These are phyloP conservation scores for Lycodopsis pacificus DNA, from an alignment of 2,797 vertebrate genomes.

Conservation along the genomic window DNA sequence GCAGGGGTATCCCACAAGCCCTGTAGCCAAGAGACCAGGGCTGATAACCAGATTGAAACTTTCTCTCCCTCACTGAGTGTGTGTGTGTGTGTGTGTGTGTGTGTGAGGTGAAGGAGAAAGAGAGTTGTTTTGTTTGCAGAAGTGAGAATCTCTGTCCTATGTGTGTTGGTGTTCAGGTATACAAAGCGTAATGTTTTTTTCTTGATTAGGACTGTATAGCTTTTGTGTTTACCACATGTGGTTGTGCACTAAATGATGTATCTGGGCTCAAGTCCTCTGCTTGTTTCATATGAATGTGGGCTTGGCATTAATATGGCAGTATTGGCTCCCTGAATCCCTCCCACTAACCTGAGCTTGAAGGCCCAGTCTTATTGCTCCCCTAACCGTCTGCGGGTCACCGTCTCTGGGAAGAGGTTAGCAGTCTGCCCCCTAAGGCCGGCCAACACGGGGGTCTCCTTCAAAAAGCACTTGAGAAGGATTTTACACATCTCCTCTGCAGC, in stretches of 20 bases:
- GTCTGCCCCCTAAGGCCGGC: constrained; percentile 67
- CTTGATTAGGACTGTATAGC: not conserved
- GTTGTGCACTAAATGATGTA: constrained; percentile 1
- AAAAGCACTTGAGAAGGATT: constrained; percentile 28
- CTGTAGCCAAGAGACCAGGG: constrained; percentile 79
- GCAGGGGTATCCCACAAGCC: constrained; percentile 84
- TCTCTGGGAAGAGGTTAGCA: constrained; percentile 61
- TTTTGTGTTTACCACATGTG: constrained; percentile 12
- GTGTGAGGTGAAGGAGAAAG: constrained; percentile 27
- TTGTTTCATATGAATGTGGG: constrained; percentile 34
- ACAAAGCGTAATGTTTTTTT: not conserved
- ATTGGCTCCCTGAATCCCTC: constrained; percentile 53
- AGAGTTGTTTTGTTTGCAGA: constrained; percentile 8
- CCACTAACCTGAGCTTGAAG: constrained; percentile 61
- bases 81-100: not conserved
- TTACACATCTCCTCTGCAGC: constrained; percentile 13
- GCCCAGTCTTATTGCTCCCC: constrained; percentile 62
- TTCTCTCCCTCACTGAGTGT: constrained; percentile 17
- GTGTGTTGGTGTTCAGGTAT: constrained; percentile 23
- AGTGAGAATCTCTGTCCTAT: constrained; percentile 15
- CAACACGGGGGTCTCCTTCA: constrained; percentile 37
- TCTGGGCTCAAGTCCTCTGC: constrained; percentile 13
- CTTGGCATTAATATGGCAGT: constrained; percentile 44
- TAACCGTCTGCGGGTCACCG: constrained; percentile 55
- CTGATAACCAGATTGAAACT: constrained; percentile 81